Percentiles rank a stretch among this genome's conserved stretches.
These are phyloP conservation scores for Peromyscus attwateri DNA, from an alignment of 2,797 vertebrate genomes.

Conservation along the genomic window DNA sequence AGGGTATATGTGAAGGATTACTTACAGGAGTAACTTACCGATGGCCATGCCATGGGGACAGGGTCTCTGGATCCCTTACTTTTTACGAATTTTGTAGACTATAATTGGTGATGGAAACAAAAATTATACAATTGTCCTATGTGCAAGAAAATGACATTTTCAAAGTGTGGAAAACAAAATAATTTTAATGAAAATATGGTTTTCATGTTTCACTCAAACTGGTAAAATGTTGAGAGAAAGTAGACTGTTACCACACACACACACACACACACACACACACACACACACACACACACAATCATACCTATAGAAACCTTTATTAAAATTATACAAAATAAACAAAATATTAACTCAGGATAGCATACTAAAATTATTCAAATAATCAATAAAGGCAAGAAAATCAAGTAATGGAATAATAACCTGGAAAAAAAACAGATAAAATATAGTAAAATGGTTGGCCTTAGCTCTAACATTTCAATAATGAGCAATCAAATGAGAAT, in stretches of 20 bases:
- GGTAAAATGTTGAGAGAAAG: constrained; percentile 24
- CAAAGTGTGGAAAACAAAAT: neutral
- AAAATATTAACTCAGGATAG: neutral
- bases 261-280: neutral
- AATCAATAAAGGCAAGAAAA: constrained; percentile 2
- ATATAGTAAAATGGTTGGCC: neutral
- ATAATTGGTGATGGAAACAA: constrained; percentile 14
- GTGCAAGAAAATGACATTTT: neutral
- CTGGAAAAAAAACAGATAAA: neutral
- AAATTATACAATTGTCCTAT: neutral
- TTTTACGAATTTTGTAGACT: neutral
- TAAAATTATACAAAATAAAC: constrained; percentile 29
- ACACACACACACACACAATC: neutral
- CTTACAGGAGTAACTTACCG: neutral
- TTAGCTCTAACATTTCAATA: constrained; percentile 21
- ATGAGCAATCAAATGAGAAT: neutral
- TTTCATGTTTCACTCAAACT: neutral
- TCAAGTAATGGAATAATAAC: neutral
- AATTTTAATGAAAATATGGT: neutral
- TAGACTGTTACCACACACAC: neutral
- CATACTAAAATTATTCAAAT: constrained; percentile 11
- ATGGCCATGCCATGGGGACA: neutral
- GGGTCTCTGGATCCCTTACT: neutral
- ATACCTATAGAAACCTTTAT: neutral
- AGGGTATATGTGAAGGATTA: neutral